Evolutionary conservation across 2,797 vertebrate genomes (phyloP), one percentile per base, ranked within the genome.

Genomic region (Centroberyx gerrardi): DNA sequence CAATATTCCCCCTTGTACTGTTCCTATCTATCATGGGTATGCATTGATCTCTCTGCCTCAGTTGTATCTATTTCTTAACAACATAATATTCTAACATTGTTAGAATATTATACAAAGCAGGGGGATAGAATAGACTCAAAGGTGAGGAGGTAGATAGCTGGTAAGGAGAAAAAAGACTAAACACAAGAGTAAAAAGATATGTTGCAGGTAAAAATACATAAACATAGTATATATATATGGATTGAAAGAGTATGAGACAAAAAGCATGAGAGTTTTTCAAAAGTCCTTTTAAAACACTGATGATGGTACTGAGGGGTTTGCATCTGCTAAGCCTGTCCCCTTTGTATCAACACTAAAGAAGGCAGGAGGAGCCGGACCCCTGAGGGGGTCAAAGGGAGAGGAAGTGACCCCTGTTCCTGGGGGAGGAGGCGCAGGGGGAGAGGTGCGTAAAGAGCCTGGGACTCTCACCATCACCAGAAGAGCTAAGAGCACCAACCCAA

Each of bases 401-500:
- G 94, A 95, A 87, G 92, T 94, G 82, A 94, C 93, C 92, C 93
- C 93, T 82, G 86, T 95, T 84, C 92, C 94, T 89, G 94, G 92
- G 92, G 93, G 87, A 87, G 90, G 91, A 92, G 91, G 90, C 90
- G 81, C 91, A 66, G 92, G 92, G 94, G 94, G 86, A 87, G 94
- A 96, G 95, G 95, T 96, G 94, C 92, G 95, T 96, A 90, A 90
- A 78, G 78, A 90, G 68, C 78, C 81, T 65, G 68, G 77, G 77
- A 76, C 81, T 81, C 87, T 85, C 88, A 85, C 78, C 72, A 87
- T 90, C 86, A 88, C 85, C 74, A 81, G 88, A 90, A 85, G 84
- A 90, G 87, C 82, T 90, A 83, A 89, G 87, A 92, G 86, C 90
- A 93, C 92, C 87, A 83, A 81, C 80, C 85, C 79, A 51, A 88